Conservation (phyloP, 2,888 invertebrate species). For the Urechis unicinctus region DNA sequence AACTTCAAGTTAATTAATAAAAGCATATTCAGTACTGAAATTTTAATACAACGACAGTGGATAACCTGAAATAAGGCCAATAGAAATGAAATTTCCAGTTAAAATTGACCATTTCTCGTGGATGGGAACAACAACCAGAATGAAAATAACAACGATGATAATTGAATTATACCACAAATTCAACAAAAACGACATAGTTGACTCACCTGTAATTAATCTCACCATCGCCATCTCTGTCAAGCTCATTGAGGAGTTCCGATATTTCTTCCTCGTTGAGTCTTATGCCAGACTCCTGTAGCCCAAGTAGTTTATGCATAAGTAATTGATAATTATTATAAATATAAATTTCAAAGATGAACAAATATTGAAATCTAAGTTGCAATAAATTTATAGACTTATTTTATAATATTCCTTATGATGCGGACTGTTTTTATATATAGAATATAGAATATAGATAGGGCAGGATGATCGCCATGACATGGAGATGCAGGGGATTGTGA, state of each 20-base stretch:
- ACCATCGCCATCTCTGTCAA: constrained; percentile 46
- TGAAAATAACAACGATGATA: too few relatives aligned
- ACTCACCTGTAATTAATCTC: constrained; percentile 48
- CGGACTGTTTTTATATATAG: too few relatives aligned
- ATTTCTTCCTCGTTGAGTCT: constrained; percentile 42
- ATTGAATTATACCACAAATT: too few relatives aligned
- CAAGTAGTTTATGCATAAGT: not conserved
- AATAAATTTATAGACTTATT: not conserved
- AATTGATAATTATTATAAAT: not conserved
- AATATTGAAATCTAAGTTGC: not conserved
- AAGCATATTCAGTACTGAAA: too few relatives aligned
- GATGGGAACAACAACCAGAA: too few relatives aligned
- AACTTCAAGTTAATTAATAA: not conserved
- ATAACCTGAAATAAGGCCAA: too few relatives aligned
- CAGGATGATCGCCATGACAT: not conserved
- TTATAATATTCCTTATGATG: not conserved
- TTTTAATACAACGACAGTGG: too few relatives aligned
- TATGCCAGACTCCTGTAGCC: constrained; percentile 39
- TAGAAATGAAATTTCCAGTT: too few relatives aligned
- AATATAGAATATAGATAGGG: not conserved
- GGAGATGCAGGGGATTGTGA: too few relatives aligned
- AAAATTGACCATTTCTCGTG: too few relatives aligned
- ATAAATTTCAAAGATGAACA: not conserved
- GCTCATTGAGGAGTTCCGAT: constrained; percentile 33
- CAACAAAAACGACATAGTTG: not conserved